Evolutionary conservation across 2,797 vertebrate species (phyloP).

Genomic region (Gymnoscopelus microlampas): DNA sequence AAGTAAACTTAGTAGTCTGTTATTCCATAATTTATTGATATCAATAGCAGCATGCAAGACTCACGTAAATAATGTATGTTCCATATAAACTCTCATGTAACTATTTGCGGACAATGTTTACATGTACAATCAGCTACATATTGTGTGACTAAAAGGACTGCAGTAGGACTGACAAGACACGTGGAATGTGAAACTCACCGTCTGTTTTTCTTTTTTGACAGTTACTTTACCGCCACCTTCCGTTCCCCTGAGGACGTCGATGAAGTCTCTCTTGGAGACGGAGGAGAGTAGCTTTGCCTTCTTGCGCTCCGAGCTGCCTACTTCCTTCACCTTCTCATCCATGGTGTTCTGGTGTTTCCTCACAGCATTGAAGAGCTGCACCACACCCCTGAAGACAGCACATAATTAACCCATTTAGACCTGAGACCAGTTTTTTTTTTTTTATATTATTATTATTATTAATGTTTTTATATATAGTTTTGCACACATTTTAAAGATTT

Average conservation of each 20-base stretch:
- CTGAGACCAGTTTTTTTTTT: too few species aligned
- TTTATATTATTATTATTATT: too few species aligned
- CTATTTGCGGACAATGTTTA: too few species aligned
- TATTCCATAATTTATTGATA: too few species aligned
- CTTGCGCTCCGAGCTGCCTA: constrained; percentile 87
- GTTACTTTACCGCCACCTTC: constrained; percentile 31
- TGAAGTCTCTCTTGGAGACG: constrained; percentile 94
- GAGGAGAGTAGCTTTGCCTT: constrained; percentile 89
- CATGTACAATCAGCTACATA: background rate
- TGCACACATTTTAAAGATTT: too few species aligned
- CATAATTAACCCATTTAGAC: too few species aligned
- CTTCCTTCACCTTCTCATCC: constrained; percentile 87
- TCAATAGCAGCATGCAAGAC: too few species aligned
- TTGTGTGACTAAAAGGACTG: background rate
- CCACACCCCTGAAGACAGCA: constrained; percentile 85
- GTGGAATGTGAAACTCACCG: constrained; percentile 53
- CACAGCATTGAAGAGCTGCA: constrained; percentile 95
- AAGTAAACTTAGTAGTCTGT: too few species aligned
- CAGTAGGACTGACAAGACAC: too few species aligned
- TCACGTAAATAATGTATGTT: background rate
- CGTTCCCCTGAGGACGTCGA: constrained; percentile 86
- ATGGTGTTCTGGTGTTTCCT: constrained; percentile 89
- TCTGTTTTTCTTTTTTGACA: constrained; percentile 45
- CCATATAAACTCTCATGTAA: background rate
- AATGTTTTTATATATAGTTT: too few species aligned